Conservation (phyloP, 2,797 vertebrate genomes). For the Spheniscus humboldti region DNA sequence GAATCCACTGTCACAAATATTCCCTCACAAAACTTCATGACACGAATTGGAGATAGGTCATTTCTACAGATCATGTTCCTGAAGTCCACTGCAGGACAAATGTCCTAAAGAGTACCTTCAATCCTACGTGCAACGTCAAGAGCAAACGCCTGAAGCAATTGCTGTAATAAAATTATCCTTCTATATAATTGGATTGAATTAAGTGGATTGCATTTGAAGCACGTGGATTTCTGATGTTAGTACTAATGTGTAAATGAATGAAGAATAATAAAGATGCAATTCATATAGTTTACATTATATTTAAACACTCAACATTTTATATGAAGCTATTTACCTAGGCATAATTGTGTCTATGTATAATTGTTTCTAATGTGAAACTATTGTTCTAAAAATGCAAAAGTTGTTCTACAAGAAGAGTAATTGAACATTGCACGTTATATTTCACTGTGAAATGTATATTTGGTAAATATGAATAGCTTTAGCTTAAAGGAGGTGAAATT, state of each 20-base stretch:
- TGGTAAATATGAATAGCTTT: background rate
- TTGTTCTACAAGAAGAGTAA: background rate
- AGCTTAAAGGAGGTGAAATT: background rate
- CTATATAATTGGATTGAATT: background rate
- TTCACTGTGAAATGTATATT: background rate
- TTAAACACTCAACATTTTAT: background rate
- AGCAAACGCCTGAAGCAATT: background rate
- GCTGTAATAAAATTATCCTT: background rate
- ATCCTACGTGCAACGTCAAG: background rate
- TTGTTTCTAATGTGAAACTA: background rate
- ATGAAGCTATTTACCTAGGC: background rate
- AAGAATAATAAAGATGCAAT: background rate
- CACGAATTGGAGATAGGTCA: background rate
- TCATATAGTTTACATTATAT: background rate
- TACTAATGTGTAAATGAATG: background rate
- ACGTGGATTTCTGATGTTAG: background rate
- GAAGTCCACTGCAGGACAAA: background rate
- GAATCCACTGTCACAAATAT: background rate
- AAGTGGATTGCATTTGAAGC: background rate
- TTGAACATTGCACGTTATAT: background rate
- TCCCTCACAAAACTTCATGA: background rate
- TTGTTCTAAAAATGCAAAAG: background rate
- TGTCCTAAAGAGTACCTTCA: background rate
- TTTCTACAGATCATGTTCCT: background rate
- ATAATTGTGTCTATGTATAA: background rate